Base-by-base conservation (phyloP, 64 coral and sea anemone genomes). In the Montipora sp. region DNA sequence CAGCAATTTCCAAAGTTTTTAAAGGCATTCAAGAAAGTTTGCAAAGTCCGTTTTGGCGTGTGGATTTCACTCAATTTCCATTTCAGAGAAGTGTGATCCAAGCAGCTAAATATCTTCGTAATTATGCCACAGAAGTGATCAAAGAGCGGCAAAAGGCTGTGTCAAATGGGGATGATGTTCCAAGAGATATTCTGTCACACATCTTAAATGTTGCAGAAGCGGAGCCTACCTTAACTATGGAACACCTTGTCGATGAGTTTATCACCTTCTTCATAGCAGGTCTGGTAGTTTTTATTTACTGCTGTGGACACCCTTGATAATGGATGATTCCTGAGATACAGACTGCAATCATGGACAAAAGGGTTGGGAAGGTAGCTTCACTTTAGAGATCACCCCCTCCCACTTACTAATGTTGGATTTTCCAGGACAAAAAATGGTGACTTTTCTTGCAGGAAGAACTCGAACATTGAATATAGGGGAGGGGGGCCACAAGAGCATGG, bases 231-330 rank as follows among this genome's bases (percentile, higher is more conserved):
- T 27, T 78, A 13, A 87, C 87, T 48, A 65, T 91, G 69, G 88
- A 93, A 12, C 78, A 96, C 19, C 78, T 96, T 67, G 47, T 93
- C 3, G 95, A 96, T 74, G 87, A 96, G 19, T 96, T 96, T 82
- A 23, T 81, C 13, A 93, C 95, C 6, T 96, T 96, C 70, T 96
- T 90, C 43, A 8, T 96, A 16, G 92, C 95, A 80, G 95, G 92
- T 93, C 21, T 2, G 77, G 36, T 36, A 36, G 36, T 36, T 36
- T 36, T 36, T 36, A 36, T 36, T 36, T 36, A 36, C 36, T 36
- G 36, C 36, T 36, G 2, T 0, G 36, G 36, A 36, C 36, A 36
- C 36, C 36, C 36, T 36, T 36, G 36, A 36, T 36, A 36, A 36
- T 36, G 36, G 36, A 36, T 36, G 36, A 36, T 36, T 36, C 36